These are phyloP conservation scores for Thamnophis elegans DNA, from an alignment of 2,797 vertebrate species.

Conservation along the genomic window DNA sequence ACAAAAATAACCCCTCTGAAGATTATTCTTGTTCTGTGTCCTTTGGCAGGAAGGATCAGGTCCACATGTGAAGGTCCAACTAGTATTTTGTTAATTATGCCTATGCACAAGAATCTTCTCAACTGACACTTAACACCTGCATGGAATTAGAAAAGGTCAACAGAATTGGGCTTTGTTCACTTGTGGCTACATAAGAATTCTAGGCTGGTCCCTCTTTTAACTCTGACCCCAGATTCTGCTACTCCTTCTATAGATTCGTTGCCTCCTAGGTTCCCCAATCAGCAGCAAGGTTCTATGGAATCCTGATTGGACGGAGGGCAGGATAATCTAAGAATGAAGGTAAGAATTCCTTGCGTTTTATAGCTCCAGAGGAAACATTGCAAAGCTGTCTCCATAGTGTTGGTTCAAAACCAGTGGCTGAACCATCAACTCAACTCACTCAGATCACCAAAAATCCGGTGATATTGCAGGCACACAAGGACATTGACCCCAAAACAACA, in stretches of 20 bases:
- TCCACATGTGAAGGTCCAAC: background rate
- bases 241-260: background rate
- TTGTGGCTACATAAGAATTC: background rate
- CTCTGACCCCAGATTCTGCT: background rate
- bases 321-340: background rate
- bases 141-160: background rate
- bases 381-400: background rate
- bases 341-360: background rate
- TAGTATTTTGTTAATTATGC: background rate
- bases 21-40: background rate
- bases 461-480: background rate
- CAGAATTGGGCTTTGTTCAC: background rate
- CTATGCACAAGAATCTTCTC: background rate
- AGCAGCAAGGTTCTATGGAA: background rate
- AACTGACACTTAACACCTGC: background rate
- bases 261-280: background rate
- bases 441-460: background rate
- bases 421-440: background rate
- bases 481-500: background rate
- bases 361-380: background rate
- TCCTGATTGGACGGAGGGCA: background rate
- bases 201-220: background rate
- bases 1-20: background rate
- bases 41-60: background rate
- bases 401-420: background rate